Evolutionary conservation across 2,797 vertebrate species (phyloP).

Genomic region (Lycodopsis pacificus): DNA sequence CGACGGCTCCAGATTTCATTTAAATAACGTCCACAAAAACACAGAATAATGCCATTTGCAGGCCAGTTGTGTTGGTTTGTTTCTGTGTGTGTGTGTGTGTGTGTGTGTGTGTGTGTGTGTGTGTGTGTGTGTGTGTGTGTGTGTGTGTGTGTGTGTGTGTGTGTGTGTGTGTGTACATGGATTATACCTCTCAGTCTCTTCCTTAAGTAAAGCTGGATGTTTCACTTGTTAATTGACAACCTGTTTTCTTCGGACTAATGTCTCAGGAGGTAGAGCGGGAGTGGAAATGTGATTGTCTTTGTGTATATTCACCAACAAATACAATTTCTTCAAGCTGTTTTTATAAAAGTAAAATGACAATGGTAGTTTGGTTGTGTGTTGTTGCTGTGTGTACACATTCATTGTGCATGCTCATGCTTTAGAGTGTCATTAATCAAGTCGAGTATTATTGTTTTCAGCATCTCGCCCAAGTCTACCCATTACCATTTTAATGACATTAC

Average conservation of each 20-base stretch:
- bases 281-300: neutral
- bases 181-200: slow-evolving; percentile 5
- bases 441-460: slow-evolving; percentile 83
- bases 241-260: neutral
- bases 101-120: slow-evolving; percentile 1
- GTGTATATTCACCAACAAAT: slow-evolving; percentile 14
- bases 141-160: slow-evolving; percentile 12
- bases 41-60: slow-evolving; percentile 45
- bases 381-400: slow-evolving; percentile 8
- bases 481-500: slow-evolving; percentile 86
- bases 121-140: slow-evolving; percentile 22
- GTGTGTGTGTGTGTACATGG: neutral
- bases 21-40: slow-evolving; percentile 56
- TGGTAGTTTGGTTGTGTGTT: slow-evolving; percentile 9
- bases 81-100: slow-evolving; percentile 15
- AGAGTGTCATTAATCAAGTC: slow-evolving; percentile 81
- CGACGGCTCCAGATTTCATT: slow-evolving; percentile 58
- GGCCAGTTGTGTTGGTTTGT: slow-evolving; percentile 28
- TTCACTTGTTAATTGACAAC: neutral
- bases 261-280: neutral
- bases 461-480: slow-evolving; percentile 80
- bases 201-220: neutral
- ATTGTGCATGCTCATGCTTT: slow-evolving; percentile 59
- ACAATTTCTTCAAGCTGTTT: slow-evolving; percentile 15
- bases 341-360: slow-evolving; percentile 23